These are phyloP conservation scores for Erebia epiphron DNA, from an alignment of 2,888 invertebrate genomes.

Conservation along the genomic window DNA sequence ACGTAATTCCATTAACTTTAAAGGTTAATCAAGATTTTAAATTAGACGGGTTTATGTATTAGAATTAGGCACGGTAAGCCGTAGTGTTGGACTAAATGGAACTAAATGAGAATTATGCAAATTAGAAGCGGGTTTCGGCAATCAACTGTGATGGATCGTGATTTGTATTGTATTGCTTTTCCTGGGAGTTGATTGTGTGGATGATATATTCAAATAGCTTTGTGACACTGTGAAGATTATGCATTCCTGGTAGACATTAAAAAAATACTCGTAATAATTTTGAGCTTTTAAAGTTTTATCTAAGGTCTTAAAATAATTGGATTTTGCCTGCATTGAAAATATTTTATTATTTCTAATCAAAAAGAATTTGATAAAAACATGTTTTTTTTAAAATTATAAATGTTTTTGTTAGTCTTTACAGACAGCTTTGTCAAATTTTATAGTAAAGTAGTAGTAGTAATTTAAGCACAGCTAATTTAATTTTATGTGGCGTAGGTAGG, in stretches of 20 bases:
- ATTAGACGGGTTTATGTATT: slow-evolving; percentile 39
- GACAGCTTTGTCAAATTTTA: no score
- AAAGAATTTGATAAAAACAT: not conserved
- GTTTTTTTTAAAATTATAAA: not conserved
- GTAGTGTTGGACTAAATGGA: slow-evolving; percentile 36
- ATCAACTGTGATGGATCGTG: slow-evolving; percentile 55
- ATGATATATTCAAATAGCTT: slow-evolving; percentile 17
- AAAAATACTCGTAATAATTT: not conserved
- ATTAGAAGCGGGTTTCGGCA: slow-evolving; percentile 47
- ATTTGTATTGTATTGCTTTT: slow-evolving; percentile 32
- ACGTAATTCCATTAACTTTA: slow-evolving; percentile 32
- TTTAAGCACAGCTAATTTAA: no score
- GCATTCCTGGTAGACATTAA: slow-evolving; percentile 8
- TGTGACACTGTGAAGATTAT: slow-evolving; percentile 18
- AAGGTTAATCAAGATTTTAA: slow-evolving; percentile 44
- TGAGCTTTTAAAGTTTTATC: no score
- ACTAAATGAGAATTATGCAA: slow-evolving; percentile 49
- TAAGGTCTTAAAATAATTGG: no score
- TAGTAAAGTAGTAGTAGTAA: no score
- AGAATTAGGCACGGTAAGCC: slow-evolving; percentile 39
- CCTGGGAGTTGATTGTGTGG: slow-evolving; percentile 11
- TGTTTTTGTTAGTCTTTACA: no score
- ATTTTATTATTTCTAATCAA: no score
- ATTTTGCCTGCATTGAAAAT: no score
- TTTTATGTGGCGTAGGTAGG: no score